Base-by-base conservation (phyloP, 2,797 vertebrate genomes). In the Tachyglossus aculeatus region DNA sequence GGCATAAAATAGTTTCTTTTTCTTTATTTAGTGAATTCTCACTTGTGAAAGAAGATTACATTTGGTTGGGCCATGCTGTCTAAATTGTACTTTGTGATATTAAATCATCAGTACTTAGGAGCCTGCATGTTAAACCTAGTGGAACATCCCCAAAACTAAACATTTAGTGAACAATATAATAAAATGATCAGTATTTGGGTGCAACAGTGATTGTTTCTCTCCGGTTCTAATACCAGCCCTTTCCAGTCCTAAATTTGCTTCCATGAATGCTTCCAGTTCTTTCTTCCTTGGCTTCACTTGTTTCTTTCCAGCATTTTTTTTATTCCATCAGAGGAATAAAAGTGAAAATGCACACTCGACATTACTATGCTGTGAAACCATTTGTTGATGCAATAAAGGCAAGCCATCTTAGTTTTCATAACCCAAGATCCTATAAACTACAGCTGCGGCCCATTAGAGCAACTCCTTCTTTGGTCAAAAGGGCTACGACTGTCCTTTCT, bases 261-360 rank as follows among this genome's bases (percentile, higher is more conserved):
- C 22, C 31, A 52, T 2, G 37, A 44, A 33, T 29, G 36, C 21
- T 7, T 19, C 52, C 50, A 16, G 14, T n/a, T 63, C 13, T 44
- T 39, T 47, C 67, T 45, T 64, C 48, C 48, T 52, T 16, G 21
- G 12, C 10, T 24, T n/a, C n/a, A 7, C 56, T 44, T 58, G 19
- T 65, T 57, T 52, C 44, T 54, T 43, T 63, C 52, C 14, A 45
- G 45, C 24, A 41, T 57, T 48, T 40, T 19, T 37, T 57, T 54
- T 58, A 54, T 25, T 32, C 56, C 7, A 19, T 7, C 22, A 10
- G 39, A 57, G 24, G 18, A 44, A 7, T 45, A 58, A 67, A 21
- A 34, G 19, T 27, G 25, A 38, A 59, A 62, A 15, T 0, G 2
- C 21, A 44, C 4, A 6, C 18, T 5, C 43, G 47, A 29, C 4